Base-by-base conservation (phyloP, 2,113 vertebrate genomes). In the Platanista minor region DNA sequence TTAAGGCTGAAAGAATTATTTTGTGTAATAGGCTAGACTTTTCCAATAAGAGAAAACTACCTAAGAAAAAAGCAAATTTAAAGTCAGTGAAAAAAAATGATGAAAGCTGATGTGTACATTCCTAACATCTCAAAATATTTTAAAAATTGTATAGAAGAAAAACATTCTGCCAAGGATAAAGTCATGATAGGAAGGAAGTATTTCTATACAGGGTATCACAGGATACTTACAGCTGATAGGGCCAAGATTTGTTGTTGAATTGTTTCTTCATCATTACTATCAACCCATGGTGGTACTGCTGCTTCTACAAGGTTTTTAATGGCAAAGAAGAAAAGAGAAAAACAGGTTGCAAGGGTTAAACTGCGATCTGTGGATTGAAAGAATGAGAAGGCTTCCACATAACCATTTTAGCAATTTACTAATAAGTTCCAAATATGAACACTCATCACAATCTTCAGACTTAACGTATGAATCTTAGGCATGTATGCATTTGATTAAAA, bases 191-290 rank as follows among this genome's bases (percentile, higher is more conserved):
- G 39, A 91, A 85, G 20, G 21, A 80, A 71, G 39, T 39, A 43
- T 36, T 80, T 62, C 36, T 15, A 77, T 15, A 31, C 6, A 57
- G 61, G 43, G 36, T 64, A 29, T 52, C n/a, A 71, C 11, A 95
- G 91, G 96, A 95, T 88, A 98, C 99, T 99, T 98, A 99, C 99
- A 80, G 99, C 99, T 59, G 99, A 99, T 96, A 99, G 98, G 96
- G 99, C 99, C 54, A 99, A 94, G 92, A 99, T 99, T 98, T 99
- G 99, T 91, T 99, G 99, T 82, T 99, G 99, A 98, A 99, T 99
- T 20, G 99, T 99, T 98, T 99, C 99, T 97, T 99, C 99, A 90
- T 99, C 99, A 84, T 99, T 99, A 98, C 99, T 99, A 80, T 99
- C 99, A 62, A 99, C 99, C 99, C 99, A 99, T 2, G 99, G 99